Percentiles rank a stretch among this genome's conserved stretches.
phyloP scores from a whole-genome alignment of 2,113 vertebrate species.

The Lampris megalopsis region DNA sequence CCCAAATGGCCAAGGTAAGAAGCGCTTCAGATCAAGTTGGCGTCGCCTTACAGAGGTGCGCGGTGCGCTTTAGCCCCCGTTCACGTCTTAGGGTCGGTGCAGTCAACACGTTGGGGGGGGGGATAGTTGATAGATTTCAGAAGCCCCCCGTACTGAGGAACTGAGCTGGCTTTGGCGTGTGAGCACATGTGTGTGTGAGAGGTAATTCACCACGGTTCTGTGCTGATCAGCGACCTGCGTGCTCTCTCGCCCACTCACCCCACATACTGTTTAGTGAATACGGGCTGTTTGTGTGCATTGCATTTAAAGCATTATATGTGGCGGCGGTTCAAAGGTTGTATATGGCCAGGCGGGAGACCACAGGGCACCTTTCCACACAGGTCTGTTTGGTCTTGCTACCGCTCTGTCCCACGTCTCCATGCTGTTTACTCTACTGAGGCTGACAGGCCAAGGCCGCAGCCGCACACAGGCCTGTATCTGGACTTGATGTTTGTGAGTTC shows the following conservation, averaged over 20 bases:
- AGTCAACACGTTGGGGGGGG: conserved; percentile 41
- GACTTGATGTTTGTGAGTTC: not conserved
- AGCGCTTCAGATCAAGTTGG: conserved; percentile 29
- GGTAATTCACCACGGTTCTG: conserved; percentile 19
- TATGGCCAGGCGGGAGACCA: conserved; percentile 11
- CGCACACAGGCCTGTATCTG: not conserved
- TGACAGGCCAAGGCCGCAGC: conserved; percentile 14
- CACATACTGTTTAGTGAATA: conserved; percentile 17
- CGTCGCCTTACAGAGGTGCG: conserved; percentile 12
- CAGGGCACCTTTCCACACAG: not conserved
- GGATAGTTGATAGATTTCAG: conserved; percentile 25
- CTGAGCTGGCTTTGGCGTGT: conserved; percentile 41
- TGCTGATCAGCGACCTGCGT: conserved; percentile 35
- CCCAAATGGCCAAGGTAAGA: conserved; percentile 98
- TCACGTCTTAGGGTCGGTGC: conserved; percentile 5
- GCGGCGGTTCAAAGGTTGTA: not conserved
- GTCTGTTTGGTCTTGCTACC: conserved; percentile 40
- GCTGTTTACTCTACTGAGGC: not conserved
- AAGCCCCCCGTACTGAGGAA: not conserved
- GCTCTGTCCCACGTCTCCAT: not conserved
- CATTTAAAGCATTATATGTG: not conserved
- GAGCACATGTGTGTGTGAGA: conserved; percentile 53
- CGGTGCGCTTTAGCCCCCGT: conserved; percentile 1
- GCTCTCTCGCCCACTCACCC: conserved; percentile 18
- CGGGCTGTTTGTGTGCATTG: conserved; percentile 37